A percentile compares a stretch with the other conserved stretches of the same genome.
Conservation (phyloP, 2,113 vertebrate species). For the Takifugu bimaculatus region DNA sequence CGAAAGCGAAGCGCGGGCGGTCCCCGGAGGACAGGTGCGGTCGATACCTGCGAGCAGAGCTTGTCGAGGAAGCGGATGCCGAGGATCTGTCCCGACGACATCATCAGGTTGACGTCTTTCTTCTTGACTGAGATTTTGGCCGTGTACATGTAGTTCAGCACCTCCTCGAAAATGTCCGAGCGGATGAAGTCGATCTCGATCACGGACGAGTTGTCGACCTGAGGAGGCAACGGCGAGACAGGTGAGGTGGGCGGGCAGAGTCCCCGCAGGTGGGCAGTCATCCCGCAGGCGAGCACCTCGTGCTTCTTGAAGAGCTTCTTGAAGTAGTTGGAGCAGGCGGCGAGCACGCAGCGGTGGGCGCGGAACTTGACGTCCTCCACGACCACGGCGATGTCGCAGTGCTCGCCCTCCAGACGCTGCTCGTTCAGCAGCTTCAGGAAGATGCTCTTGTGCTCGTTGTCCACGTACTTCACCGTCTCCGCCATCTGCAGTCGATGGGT, state of each 20-base stretch:
- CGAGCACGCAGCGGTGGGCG: slow-evolving; percentile 93
- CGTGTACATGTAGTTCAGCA: slow-evolving; percentile 98
- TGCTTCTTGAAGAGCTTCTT: slow-evolving; percentile 98
- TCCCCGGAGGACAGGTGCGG: neutral
- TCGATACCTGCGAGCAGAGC: slow-evolving; percentile 87
- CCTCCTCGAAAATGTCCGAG: slow-evolving; percentile 95
- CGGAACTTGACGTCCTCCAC: slow-evolving; percentile 97
- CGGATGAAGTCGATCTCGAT: slow-evolving; percentile 97
- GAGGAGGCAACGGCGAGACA: neutral
- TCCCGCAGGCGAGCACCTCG: slow-evolving; percentile 52
- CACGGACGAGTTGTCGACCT: slow-evolving; percentile 91
- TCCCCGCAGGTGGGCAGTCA: neutral
- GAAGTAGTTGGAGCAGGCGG: slow-evolving; percentile 98
- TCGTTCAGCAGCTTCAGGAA: slow-evolving; percentile 96
- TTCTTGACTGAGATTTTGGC: slow-evolving; percentile 95
- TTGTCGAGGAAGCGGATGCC: slow-evolving; percentile 97
- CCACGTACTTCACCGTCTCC: slow-evolving; percentile 97
- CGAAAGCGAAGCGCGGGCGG: neutral
- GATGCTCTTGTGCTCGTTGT: slow-evolving; percentile 93
- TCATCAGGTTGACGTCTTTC: slow-evolving; percentile 96
- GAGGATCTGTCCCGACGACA: slow-evolving; percentile 97
- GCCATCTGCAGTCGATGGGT: slow-evolving; percentile 78
- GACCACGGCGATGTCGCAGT: slow-evolving; percentile 96
- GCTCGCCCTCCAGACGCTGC: slow-evolving; percentile 92
- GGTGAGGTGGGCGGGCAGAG: neutral